A percentile compares a stretch with the other conserved stretches of the same genome.
These are phyloP conservation scores for Oriolus oriolus DNA, from an alignment of 2,113 vertebrate species.

Conservation along the genomic window DNA sequence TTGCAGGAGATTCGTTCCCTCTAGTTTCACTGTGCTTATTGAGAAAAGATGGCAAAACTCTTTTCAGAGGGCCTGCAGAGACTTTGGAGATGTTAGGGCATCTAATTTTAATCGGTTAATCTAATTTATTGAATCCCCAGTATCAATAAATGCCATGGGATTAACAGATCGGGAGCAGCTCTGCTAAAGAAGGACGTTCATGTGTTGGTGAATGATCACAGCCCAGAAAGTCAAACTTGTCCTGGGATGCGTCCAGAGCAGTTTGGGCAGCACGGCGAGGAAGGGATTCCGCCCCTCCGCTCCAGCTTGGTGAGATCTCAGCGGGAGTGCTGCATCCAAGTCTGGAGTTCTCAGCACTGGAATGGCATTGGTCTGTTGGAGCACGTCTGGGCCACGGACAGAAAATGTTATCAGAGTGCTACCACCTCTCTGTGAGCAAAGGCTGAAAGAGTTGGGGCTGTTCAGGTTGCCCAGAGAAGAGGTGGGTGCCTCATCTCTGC, in stretches of 20 bases:
- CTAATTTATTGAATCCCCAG: neutral
- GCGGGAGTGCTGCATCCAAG: fast-evolving
- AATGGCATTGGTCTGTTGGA: neutral
- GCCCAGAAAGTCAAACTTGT: neutral
- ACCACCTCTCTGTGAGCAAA: neutral
- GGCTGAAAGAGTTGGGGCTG: neutral
- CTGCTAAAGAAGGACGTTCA: fast-evolving
- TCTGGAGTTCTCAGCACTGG: neutral
- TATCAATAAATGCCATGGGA: too few species aligned
- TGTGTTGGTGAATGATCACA: fast-evolving
- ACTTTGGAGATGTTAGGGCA: neutral
- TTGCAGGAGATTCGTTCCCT: neutral
- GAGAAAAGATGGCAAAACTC: neutral
- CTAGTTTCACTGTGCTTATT: neutral
- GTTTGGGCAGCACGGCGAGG: fast-evolving
- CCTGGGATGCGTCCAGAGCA: neutral
- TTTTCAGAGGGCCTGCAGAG: fast-evolving
- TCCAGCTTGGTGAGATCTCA: neutral
- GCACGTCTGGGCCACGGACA: fast-evolving
- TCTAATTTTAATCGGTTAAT: neutral
- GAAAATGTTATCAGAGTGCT: neutral
- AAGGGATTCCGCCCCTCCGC: neutral
- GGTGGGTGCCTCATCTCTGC: neutral
- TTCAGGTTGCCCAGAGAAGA: neutral
- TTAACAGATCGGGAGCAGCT: neutral